Conservation (phyloP, 2,113 vertebrate genomes). For the Leuciscus idus region DNA sequence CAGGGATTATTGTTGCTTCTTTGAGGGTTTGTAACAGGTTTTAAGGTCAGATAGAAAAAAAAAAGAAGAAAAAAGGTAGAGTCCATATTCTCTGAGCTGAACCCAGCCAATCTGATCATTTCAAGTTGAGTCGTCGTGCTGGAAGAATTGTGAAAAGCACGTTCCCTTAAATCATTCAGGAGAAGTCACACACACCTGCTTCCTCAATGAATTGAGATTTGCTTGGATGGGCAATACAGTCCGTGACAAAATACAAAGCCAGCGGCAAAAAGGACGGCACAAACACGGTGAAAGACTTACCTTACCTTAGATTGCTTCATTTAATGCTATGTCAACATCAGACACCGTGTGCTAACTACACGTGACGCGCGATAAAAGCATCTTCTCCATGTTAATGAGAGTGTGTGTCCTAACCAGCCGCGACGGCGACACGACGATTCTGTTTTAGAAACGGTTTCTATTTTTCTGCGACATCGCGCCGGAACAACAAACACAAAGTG, state of each 20-base stretch:
- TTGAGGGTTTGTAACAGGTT: constrained; percentile 21
- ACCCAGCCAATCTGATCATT: constrained; percentile 28
- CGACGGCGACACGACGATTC: too few relatives aligned
- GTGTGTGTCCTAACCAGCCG: too few relatives aligned
- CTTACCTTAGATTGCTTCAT: too few relatives aligned
- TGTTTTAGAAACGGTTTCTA: too few relatives aligned
- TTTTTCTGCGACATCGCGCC: too few relatives aligned
- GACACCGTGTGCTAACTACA: too few relatives aligned
- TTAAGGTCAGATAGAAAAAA: constrained; percentile 24
- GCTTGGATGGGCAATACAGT: neutral
- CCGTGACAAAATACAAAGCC: neutral
- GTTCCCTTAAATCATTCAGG: constrained; percentile 35
- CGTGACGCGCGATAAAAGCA: too few relatives aligned
- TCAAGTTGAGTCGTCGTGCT: neutral
- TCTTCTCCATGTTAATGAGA: too few relatives aligned
- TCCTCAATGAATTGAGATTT: neutral
- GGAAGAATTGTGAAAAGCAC: neutral
- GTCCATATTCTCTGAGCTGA: neutral
- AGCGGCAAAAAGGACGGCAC: neutral
- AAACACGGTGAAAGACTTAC: too few relatives aligned
- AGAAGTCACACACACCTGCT: constrained; percentile 46
- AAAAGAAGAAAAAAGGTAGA: neutral
- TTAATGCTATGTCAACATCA: too few relatives aligned
- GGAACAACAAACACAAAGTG: too few relatives aligned
- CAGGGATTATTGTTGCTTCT: constrained; percentile 32